A percentile compares a stretch with the other conserved stretches of the same genome.
These are phyloP conservation scores for Lagopus muta DNA, from an alignment of 2,113 vertebrate genomes.

Conservation along the genomic window DNA sequence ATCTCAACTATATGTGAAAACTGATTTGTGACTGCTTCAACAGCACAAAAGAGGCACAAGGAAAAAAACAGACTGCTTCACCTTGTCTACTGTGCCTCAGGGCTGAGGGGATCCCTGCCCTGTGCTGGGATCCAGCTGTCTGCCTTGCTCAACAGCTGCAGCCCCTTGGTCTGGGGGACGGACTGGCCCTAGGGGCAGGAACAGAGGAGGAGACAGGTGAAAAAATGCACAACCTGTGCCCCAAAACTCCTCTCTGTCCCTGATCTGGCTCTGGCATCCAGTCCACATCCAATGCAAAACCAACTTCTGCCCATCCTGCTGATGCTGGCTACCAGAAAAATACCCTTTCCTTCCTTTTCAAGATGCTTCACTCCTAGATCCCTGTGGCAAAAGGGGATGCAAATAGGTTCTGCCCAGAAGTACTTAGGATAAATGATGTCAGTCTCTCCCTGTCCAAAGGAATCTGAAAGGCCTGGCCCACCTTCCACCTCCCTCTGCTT, in stretches of 20 bases:
- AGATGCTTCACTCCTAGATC: neutral
- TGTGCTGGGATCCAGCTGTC: neutral
- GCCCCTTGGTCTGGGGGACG: neutral
- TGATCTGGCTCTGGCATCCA: neutral
- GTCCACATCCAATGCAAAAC: neutral
- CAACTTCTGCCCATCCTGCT: neutral
- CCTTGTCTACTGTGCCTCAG: neutral
- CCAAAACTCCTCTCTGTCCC: neutral
- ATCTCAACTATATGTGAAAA: neutral
- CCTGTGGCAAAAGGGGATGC: accelerated
- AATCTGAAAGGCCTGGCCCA: neutral
- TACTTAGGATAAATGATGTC: neutral
- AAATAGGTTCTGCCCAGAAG: neutral
- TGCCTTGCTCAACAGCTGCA: neutral
- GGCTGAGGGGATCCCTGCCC: neutral
- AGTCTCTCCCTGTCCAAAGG: neutral
- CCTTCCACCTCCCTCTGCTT: accelerated
- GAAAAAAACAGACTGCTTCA: neutral
- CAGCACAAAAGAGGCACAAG: neutral
- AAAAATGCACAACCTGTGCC: neutral
- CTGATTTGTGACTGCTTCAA: neutral
- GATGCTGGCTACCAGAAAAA: neutral
- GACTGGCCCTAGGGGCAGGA: neutral
- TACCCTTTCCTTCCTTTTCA: neutral
- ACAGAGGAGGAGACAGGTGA: neutral